These are phyloP conservation scores for Macrostomum cliftonense DNA, from an alignment of 2,888 invertebrate species.

Conservation along the genomic window DNA sequence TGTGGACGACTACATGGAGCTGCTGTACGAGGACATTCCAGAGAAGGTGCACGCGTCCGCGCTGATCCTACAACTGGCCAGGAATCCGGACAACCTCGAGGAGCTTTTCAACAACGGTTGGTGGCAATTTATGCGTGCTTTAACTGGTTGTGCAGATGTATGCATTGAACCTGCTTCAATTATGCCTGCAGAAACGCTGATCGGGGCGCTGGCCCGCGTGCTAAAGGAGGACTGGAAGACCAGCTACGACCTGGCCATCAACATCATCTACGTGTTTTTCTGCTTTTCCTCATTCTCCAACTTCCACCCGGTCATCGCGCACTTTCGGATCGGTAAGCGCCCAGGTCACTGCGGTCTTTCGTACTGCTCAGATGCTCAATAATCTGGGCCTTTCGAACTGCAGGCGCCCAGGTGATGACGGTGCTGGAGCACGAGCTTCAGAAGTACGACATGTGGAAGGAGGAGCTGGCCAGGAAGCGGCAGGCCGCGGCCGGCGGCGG, in stretches of 20 bases:
- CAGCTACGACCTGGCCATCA: slow-evolving; percentile 81
- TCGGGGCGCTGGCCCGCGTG: slow-evolving; percentile 82
- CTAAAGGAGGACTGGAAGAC: slow-evolving; percentile 91
- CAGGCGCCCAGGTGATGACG: slow-evolving; percentile 74
- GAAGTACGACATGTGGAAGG: slow-evolving; percentile 71
- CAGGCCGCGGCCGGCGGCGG: slow-evolving; percentile 11
- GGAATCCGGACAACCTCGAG: slow-evolving; percentile 78
- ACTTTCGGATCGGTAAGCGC: slow-evolving; percentile 59
- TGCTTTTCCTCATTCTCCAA: slow-evolving; percentile 86
- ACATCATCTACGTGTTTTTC: slow-evolving; percentile 85
- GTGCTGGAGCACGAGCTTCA: slow-evolving; percentile 81
- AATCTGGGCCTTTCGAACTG: too few species aligned
- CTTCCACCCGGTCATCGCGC: slow-evolving; percentile 78
- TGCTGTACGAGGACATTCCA: slow-evolving; percentile 68
- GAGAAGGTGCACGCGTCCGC: slow-evolving; percentile 77
- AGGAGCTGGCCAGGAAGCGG: slow-evolving; percentile 36
- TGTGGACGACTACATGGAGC: slow-evolving; percentile 69
- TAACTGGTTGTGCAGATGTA: too few species aligned
- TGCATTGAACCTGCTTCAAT: too few species aligned
- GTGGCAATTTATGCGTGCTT: background rate
- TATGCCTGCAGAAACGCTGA: slow-evolving; percentile 57
- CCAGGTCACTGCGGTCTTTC: too few species aligned
- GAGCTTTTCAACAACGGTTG: slow-evolving; percentile 78
- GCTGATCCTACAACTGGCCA: slow-evolving; percentile 68
- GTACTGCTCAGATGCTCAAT: too few species aligned